Conservation (phyloP, 2,113 vertebrate genomes). For the Laterallus jamaicensis region DNA sequence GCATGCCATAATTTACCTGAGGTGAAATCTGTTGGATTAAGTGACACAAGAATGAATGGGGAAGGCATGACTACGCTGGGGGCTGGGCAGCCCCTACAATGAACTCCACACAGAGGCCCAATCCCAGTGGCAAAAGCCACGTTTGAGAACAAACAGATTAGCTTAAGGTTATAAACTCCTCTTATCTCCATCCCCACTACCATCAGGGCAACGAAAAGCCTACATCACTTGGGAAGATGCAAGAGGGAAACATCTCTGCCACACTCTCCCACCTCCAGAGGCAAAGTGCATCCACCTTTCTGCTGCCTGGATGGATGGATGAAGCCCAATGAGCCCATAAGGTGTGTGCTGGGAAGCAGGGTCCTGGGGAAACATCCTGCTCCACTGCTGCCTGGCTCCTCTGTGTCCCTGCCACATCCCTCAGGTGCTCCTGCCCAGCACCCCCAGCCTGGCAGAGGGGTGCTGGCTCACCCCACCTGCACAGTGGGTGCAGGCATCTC, state of each 20-base stretch:
- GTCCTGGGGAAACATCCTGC: background rate
- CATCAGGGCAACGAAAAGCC: fast-evolving
- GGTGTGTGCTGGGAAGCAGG: fast-evolving
- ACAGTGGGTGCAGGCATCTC: background rate
- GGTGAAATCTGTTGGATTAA: too few relatives aligned
- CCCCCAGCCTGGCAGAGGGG: background rate
- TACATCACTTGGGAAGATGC: background rate
- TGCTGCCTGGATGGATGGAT: background rate
- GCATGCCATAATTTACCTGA: too few relatives aligned
- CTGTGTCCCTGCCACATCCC: fast-evolving
- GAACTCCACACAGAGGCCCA: background rate
- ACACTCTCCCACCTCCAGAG: background rate
- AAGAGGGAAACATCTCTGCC: background rate
- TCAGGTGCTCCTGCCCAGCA: background rate
- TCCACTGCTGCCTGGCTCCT: background rate
- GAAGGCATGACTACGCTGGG: too few relatives aligned
- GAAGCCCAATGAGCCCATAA: background rate
- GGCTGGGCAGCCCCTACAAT: background rate
- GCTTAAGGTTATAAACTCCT: background rate
- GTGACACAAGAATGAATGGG: background rate
- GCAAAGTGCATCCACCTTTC: background rate
- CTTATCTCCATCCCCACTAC: too few relatives aligned
- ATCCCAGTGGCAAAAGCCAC: background rate
- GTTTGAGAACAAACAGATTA: background rate
- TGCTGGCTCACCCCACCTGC: background rate